These are phyloP conservation scores for Entelurus aequoreus DNA, from an alignment of 2,113 vertebrate species.

Conservation along the genomic window DNA sequence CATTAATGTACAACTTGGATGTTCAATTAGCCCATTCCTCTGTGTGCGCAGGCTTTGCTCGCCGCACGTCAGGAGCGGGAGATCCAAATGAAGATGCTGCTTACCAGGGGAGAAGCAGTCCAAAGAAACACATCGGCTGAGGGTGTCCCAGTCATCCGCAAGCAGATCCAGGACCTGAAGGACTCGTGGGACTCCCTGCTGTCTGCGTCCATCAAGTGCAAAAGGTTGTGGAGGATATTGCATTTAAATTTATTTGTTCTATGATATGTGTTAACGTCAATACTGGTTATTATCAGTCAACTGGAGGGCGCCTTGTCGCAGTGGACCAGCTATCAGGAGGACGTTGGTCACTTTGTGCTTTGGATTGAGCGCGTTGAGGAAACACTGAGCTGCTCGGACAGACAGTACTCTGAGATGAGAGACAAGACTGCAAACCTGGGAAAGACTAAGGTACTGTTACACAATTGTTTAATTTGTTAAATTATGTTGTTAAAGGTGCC, in stretches of 20 bases:
- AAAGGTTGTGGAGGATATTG: conserved; percentile 76
- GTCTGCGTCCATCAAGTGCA: conserved; percentile 87
- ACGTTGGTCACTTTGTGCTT: conserved; percentile 84
- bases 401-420: conserved; percentile 82
- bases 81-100: conserved; percentile 90
- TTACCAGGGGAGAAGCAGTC: conserved; percentile 89
- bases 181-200: conserved; percentile 87
- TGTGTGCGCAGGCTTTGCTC: conserved; percentile 75
- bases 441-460: conserved; percentile 81
- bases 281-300: conserved; percentile 73
- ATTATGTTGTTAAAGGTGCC: no score
- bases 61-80: conserved; percentile 89
- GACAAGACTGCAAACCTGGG: conserved; percentile 86
- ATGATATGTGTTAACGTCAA: conserved; percentile 4
- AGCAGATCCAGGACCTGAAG: conserved; percentile 86
- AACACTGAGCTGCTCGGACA: conserved; percentile 77
- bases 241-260: not conserved
- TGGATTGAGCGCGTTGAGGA: conserved; percentile 91
- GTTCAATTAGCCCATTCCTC: not conserved
- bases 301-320: conserved; percentile 92
- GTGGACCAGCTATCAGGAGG: conserved; percentile 97
- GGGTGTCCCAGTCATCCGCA: conserved; percentile 81
- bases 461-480: not conserved
- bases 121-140: conserved; percentile 89
- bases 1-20: not conserved